Percentiles rank a stretch among this genome's conserved stretches.
These are phyloP conservation scores for Notodonta ziczac DNA, from an alignment of 2,888 invertebrate genomes.

Conservation along the genomic window DNA sequence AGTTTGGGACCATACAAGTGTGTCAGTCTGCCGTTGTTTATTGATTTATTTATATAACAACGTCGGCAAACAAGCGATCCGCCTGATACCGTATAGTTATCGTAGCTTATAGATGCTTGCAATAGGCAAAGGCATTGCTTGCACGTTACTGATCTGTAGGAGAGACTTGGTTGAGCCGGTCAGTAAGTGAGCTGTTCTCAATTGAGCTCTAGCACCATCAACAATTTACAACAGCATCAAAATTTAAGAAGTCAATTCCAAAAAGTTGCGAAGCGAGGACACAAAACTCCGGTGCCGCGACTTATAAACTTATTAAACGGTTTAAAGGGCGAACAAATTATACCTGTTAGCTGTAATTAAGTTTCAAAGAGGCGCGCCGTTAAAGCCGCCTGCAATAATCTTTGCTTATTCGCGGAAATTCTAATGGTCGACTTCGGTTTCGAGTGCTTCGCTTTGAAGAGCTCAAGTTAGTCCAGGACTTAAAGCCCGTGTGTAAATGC, in stretches of 20 bases:
- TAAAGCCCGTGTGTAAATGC: constrained; percentile 2
- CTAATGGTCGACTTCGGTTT: constrained; percentile 6
- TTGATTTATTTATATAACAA: too few species aligned
- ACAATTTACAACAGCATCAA: not conserved
- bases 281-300: constrained; percentile 24
- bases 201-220: too few species aligned
- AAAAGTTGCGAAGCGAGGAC: constrained; percentile 6
- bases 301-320: constrained; percentile 50
- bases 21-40: too few species aligned
- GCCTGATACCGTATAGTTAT: too few species aligned
- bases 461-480: not conserved
- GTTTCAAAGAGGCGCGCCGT: constrained; percentile 43
- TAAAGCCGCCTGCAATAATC: constrained; percentile 36
- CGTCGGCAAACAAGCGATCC: too few species aligned
- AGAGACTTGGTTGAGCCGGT: too few species aligned
- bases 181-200: too few species aligned
- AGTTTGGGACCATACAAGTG: too few species aligned
- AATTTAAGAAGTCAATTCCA: not conserved
- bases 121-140: too few species aligned
- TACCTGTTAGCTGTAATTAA: constrained; percentile 57
- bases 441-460: constrained; percentile 5
- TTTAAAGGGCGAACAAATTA: constrained; percentile 55
- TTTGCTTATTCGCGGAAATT: constrained; percentile 35
- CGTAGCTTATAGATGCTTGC: too few species aligned
- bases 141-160: too few species aligned